Percentiles rank a stretch among this genome's conserved stretches.
These are phyloP conservation scores for Calidris pygmaea DNA, from an alignment of 2,113 vertebrate genomes.

Conservation along the genomic window DNA sequence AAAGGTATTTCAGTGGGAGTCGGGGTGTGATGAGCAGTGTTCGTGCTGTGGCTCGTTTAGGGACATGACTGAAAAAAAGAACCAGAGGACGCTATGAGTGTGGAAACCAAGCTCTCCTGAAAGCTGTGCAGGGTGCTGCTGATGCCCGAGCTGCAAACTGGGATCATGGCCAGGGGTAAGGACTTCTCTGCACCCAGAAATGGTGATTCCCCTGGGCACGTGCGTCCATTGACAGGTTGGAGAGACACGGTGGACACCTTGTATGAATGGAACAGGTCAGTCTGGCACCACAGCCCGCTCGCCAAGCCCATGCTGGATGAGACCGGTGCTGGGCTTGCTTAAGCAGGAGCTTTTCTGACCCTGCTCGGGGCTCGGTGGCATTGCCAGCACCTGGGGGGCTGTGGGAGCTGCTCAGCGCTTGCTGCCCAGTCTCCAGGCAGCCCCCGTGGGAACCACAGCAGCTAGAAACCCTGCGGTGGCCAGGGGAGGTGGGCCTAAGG, in stretches of 20 bases:
- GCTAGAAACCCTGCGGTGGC: neutral
- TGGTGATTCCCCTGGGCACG: neutral
- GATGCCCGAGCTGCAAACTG: neutral
- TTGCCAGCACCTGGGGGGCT: neutral
- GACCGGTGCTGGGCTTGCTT: neutral
- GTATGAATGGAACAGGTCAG: rapidly evolving
- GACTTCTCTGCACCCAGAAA: neutral
- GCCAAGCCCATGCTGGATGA: rapidly evolving
- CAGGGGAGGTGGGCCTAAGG: neutral
- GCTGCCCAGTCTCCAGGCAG: neutral
- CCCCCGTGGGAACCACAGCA: neutral
- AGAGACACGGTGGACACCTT: rapidly evolving
- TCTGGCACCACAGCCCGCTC: neutral
- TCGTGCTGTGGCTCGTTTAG: neutral
- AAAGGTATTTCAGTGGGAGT: neutral
- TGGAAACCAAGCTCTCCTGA: neutral
- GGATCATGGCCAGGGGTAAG: neutral
- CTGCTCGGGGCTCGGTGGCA: neutral
- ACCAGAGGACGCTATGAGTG: neutral
- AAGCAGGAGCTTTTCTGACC: neutral
- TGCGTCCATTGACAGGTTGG: too few species aligned
- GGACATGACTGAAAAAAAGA: neutral
- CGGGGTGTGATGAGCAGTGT: neutral
- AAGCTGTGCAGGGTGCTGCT: neutral
- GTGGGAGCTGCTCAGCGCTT: neutral